Base-by-base conservation (phyloP, 2,888 invertebrate species). In the Prostheceraeus crozeri region DNA sequence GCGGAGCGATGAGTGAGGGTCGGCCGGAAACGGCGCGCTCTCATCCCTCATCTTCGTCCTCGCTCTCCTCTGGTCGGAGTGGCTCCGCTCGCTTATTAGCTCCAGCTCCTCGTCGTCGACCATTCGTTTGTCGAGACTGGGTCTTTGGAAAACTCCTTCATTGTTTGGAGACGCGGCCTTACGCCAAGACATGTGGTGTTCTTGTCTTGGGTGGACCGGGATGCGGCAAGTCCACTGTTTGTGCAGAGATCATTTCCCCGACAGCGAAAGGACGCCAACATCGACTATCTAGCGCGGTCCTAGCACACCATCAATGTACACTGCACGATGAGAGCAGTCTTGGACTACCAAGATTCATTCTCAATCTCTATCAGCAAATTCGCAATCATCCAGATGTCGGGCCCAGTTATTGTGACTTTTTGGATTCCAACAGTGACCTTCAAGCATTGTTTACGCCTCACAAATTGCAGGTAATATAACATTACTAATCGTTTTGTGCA, bases 111-210 rank as follows among this genome's bases (percentile, higher is more conserved):
- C n/a, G n/a, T n/a, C 8, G 55, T 16, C 2, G 55, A 3, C 16
- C 16, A 6, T 89, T 89, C 79, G 87, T 85, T 79, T 87, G 89
- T 72, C 83, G 93, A 6, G 93, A 94, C 77, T 94, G 93, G 93
- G 89, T 88, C 3, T 87, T 93, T 69, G 86, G 88, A 77, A 93
- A 94, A 78, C 82, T 94, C 31, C 85, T 85, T 1, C 85, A 91
- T 69, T 90, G 89, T 67, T 75, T 94, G 67, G 91, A 94, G 71
- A 88, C 89, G 76, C 79, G 90, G 62, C 84, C 86, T 2, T 69
- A 72, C 4, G 71, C 77, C 57, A 72, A 89, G 75, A 85, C 86
- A 0, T 86, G 87, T 68, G 93, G 93, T 0, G 87, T 89, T 1
- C 80, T 93, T 46, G 83, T 94, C 57, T 80, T 91, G 62, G 89